Evolutionary conservation across 2,888 invertebrate genomes (phyloP), one percentile per base, ranked within the genome.

Genomic region (Aporophyla nigra): DNA sequence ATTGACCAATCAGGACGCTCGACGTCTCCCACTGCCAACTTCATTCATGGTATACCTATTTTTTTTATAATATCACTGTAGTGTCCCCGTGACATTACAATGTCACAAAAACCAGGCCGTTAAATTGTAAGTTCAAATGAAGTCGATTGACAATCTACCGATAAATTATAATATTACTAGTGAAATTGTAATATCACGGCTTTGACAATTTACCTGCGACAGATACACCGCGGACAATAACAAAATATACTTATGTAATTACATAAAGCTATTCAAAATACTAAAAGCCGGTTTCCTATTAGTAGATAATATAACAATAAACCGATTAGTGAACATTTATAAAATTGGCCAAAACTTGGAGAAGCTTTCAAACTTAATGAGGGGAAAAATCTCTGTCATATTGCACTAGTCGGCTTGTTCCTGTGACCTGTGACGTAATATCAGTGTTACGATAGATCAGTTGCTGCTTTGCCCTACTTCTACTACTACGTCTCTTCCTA

Each of bases 401-500:
- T 46, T 27, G 19, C 43, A 43, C 43, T 53, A 27, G 46, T 27
- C 14, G 43, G 9, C 3, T 61, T 43, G 40, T 5, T 14, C 14
- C 43, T 5, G 2, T 40, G 40, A 61, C 27, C 24, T 24, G n/a
- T 72, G 72, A 54, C 61, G 54, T 46, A 16, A 21, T 33, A 33
- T 24, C 4, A n/a, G 2, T 46, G 19, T 27, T 19, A 53, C 27
- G 7, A 21, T 10, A 27, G n/a, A 10, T 61, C 9, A 21, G 27
- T 40, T 14, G 43, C 53, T 27, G 27, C 1, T 46, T 53, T n/a
- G 16, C n/a, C n/a, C 27, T 53, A 33, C n/a, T 46, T n/a, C 19
- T n/a, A n/a, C n/a, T n/a, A n/a, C n/a, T n/a, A n/a, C 16, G 43
- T 46, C n/a, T 43, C 74, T 59, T 71, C n/a, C 27, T 46, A 53